phyloP scores from a whole-genome alignment of 2,113 vertebrate species.

The Aegithalos caudatus region DNA sequence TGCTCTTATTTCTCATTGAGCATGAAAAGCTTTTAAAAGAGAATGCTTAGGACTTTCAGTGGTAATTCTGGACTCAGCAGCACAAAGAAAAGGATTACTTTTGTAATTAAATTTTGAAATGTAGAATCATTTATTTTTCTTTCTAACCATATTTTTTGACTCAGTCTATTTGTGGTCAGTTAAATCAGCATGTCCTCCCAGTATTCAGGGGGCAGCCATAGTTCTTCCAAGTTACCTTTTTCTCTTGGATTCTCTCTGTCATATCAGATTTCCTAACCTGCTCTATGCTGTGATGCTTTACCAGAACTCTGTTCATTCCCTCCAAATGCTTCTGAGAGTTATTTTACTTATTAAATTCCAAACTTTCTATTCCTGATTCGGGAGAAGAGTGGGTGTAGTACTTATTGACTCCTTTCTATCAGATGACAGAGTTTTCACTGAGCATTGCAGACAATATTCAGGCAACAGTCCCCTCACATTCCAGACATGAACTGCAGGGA shows the following conservation, averaged over 20 bases:
- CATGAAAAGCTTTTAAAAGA: neutral
- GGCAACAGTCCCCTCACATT: fast-evolving
- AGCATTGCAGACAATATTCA: neutral
- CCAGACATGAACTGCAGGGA: neutral
- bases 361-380: neutral
- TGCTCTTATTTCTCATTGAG: neutral
- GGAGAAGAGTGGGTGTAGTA: neutral
- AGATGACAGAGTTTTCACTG: neutral
- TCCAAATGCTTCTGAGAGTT: neutral
- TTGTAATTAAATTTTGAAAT: neutral
- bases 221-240: neutral
- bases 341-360: neutral
- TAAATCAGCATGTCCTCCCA: neutral
- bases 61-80: neutral
- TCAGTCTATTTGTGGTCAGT: neutral
- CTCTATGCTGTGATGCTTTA: neutral
- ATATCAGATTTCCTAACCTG: neutral
- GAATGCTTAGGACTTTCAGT: neutral
- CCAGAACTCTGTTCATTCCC: neutral
- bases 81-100: neutral
- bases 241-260: neutral
- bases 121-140: neutral
- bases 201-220: neutral
- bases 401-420: neutral
- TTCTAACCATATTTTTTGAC: neutral